phyloP scores from a whole-genome alignment of 2,888 invertebrate species.

The Hecatera dysodea region DNA sequence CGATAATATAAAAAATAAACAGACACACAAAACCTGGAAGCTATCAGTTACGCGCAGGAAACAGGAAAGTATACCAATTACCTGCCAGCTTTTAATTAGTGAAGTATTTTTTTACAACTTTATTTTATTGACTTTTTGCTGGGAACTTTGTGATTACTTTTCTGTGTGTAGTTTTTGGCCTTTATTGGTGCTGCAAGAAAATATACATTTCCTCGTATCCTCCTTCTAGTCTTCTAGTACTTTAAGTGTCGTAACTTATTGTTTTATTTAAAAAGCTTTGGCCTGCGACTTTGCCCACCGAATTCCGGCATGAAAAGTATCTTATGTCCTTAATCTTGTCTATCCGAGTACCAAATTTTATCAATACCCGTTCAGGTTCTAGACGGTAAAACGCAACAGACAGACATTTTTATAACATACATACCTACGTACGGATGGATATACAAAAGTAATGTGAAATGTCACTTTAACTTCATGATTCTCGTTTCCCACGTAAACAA shows the following conservation, averaged over 20 bases:
- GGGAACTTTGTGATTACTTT: constrained; percentile 16
- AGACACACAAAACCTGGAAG: constrained; percentile 49
- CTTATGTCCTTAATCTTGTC: too few relatives aligned
- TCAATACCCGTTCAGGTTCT: too few relatives aligned
- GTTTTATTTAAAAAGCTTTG: too few relatives aligned
- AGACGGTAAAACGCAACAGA: background rate
- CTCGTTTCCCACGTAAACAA: background rate
- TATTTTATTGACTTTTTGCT: constrained; percentile 6
- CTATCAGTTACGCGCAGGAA: constrained; percentile 48
- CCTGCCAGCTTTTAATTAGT: constrained; percentile 40
- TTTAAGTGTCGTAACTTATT: too few relatives aligned
- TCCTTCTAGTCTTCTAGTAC: too few relatives aligned
- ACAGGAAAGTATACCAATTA: constrained; percentile 59
- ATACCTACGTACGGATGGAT: background rate
- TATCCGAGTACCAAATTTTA: too few relatives aligned
- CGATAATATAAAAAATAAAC: constrained; percentile 56
- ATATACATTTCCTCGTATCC: too few relatives aligned
- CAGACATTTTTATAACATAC: background rate
- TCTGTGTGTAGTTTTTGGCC: background rate
- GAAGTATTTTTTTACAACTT: constrained; percentile 26
- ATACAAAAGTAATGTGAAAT: background rate
- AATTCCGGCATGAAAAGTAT: too few relatives aligned
- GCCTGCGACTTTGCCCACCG: too few relatives aligned
- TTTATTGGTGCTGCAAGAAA: constrained; percentile 19
- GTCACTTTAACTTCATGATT: background rate